Conservation (phyloP, 2,797 vertebrate species). For the Gobio occitaniae region DNA sequence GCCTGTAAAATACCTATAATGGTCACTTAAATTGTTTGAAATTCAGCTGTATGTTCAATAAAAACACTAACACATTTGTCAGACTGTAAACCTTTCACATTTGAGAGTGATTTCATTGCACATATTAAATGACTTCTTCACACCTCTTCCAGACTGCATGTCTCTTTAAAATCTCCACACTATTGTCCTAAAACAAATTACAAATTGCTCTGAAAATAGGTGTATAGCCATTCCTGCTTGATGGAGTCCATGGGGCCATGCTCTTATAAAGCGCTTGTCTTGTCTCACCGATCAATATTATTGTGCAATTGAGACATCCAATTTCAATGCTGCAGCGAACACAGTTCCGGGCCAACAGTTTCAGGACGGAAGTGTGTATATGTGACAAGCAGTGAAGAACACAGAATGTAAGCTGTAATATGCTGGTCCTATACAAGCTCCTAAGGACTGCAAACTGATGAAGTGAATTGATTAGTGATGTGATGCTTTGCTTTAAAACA, state of each 20-base stretch:
- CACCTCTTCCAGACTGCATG: not conserved
- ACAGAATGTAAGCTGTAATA: not conserved
- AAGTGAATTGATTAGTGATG: not conserved
- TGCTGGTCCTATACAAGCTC: not conserved
- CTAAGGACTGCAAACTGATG: not conserved
- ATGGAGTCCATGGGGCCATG: not conserved
- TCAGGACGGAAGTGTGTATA: conserved; percentile 8
- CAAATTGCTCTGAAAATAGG: not conserved
- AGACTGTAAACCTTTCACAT: not conserved
- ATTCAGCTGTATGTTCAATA: not conserved
- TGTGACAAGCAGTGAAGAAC: not conserved
- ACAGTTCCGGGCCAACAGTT: not conserved
- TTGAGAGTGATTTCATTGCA: not conserved
- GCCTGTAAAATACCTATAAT: too few species aligned
- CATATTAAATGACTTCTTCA: not conserved
- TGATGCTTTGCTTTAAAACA: not conserved
- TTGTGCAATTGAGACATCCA: conserved; percentile 26
- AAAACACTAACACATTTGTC: not conserved
- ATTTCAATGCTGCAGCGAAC: conserved; percentile 2
- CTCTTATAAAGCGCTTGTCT: conserved; percentile 10
- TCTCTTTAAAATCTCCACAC: not conserved
- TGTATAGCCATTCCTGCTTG: not conserved
- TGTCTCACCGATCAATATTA: conserved; percentile 35
- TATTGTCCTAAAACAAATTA: not conserved
- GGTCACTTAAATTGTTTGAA: not conserved